Evolutionary conservation across 2,888 invertebrate species (phyloP), one percentile per base, ranked within the genome.

Genomic region (Phalera bucephala): DNA sequence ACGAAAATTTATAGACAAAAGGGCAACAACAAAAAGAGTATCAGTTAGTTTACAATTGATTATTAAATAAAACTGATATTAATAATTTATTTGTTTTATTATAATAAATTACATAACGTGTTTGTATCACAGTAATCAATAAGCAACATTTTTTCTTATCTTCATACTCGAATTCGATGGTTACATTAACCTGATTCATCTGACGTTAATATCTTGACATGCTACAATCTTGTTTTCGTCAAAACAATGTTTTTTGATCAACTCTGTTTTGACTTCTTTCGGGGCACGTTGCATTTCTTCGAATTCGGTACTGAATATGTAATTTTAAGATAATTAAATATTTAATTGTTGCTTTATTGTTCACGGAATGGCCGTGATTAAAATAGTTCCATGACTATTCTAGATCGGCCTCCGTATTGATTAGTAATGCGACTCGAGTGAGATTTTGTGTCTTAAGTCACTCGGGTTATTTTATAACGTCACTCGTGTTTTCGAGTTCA

Each of bases 1-100:
- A 91, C 91, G 11, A 92, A 91, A 65, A 91, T 92, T 13, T 94
- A 91, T 60, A 88, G 93, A 39, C 93, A 93, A 64, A 91, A 87
- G 55, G 87, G 81, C 21, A 84, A 79, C 49, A 82, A 77, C 29
- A 79, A 67, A 13, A 72, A 68, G 31, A 46, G 64, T 20, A 58
- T 70, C 22, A 78, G 74, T 52, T 81, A 58, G 64, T 44, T 36
- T 44, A 10, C 5, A 30, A 33, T 33, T 30, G 31, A 33, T 31
- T 44, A 10, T 29, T 17, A 29, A 65, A 55, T 60, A 56, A 60
- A n/a, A 59, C 51, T 36, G 27, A 11, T 56, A 34, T 43, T 51
- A 6, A 44, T 44, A 46, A n/a, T n/a, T n/a, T n/a, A n/a, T n/a
- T 50, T 25, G 53, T 66, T 66, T 64, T 60, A 66, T 63, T 63